Evolutionary conservation across 2,113 vertebrate genomes (phyloP).

Genomic region (Seriola aureovittata): DNA sequence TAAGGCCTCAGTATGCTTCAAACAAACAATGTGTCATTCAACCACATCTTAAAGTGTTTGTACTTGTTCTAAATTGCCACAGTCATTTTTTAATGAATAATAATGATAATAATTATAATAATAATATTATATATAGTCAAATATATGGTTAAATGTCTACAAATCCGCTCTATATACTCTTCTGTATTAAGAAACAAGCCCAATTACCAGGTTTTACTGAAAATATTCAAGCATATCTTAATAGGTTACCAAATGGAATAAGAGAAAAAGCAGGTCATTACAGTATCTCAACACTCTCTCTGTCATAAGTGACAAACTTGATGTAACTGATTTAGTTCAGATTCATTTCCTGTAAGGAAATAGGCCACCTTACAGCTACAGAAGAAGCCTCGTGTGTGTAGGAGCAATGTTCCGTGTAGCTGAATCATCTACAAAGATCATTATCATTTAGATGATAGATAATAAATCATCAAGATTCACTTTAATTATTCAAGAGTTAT

Average conservation of each 20-base stretch:
- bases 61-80: not conserved
- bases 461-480: not conserved
- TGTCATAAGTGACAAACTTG: not conserved
- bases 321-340: not conserved
- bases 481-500: not conserved
- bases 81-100: too few species aligned
- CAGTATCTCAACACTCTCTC: constrained; percentile 6
- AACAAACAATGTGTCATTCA: not conserved
- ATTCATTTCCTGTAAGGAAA: constrained; percentile 45
- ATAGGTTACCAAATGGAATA: not conserved
- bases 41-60: not conserved
- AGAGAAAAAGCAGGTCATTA: not conserved
- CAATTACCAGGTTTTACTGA: not conserved
- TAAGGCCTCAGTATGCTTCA: not conserved
- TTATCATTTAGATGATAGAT: too few species aligned
- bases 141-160: too few species aligned
- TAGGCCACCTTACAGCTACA: not conserved
- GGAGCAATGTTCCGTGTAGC: not conserved
- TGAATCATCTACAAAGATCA: not conserved
- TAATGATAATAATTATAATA: too few species aligned
- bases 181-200: too few species aligned
- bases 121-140: too few species aligned
- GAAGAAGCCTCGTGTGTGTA: not conserved
- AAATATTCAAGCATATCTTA: not conserved
- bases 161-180: too few species aligned